phyloP scores from a whole-genome alignment of 2,797 vertebrate genomes.

The Micrastur ruficollis region DNA sequence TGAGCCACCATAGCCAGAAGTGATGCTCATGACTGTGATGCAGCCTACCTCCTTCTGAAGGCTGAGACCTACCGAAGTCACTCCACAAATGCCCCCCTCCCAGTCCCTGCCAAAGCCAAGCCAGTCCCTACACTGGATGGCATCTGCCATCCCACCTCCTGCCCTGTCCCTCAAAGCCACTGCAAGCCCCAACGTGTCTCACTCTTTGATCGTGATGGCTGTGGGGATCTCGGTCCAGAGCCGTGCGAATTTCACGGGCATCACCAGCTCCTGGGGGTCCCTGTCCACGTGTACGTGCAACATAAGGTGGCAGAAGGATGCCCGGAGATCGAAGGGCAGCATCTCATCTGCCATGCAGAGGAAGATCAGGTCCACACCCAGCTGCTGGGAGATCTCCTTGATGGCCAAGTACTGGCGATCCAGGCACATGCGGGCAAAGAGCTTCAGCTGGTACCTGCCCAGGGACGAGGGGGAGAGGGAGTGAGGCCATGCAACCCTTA shows the following conservation, averaged over 20 bases:
- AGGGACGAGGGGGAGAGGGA: background rate
- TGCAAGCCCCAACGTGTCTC: background rate
- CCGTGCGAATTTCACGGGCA: slow-evolving; percentile 92
- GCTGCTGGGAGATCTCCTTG: slow-evolving; percentile 95
- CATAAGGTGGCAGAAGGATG: slow-evolving; percentile 98
- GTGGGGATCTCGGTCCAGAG: slow-evolving; percentile 97
- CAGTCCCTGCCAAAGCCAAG: background rate
- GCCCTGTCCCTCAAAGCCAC: background rate
- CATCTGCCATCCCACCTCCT: background rate
- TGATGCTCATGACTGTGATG: background rate
- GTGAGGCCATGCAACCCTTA: background rate
- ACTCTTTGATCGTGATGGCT: slow-evolving; percentile 97
- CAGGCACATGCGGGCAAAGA: slow-evolving; percentile 95
- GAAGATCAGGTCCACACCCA: slow-evolving; percentile 95
- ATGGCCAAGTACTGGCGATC: slow-evolving; percentile 98
- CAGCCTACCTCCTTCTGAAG: background rate
- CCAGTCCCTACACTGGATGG: background rate
- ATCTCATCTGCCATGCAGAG: slow-evolving; percentile 97
- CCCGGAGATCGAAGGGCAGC: slow-evolving; percentile 92
- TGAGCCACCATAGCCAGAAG: background rate
- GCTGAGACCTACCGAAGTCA: background rate
- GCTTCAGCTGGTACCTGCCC: slow-evolving; percentile 94
- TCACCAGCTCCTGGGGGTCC: slow-evolving; percentile 95
- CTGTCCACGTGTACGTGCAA: slow-evolving; percentile 94
- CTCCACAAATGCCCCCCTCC: background rate